Percentiles rank a stretch among this genome's conserved stretches.
Conservation (phyloP, 2,888 invertebrate genomes). For the Anthoptus insignis region DNA sequence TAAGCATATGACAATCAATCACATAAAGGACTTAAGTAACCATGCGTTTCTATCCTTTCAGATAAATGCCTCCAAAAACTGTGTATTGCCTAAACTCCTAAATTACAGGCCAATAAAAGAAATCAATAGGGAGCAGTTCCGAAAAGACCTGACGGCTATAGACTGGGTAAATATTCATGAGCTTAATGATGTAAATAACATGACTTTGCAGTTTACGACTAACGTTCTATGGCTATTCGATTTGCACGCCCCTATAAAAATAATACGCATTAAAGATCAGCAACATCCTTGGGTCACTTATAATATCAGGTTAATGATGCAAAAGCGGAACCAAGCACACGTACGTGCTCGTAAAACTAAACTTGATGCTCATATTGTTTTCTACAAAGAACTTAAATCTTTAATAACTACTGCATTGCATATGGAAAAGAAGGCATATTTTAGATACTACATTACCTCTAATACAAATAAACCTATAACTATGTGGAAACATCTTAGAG, state of each 20-base stretch:
- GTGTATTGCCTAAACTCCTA: no score
- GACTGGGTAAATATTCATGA: background rate
- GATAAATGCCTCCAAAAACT: no score
- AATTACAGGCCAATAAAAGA: background rate
- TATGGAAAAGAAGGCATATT: background rate
- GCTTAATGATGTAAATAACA: slow-evolving; percentile 10
- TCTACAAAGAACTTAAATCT: background rate
- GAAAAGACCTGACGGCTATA: background rate
- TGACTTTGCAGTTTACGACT: no score
- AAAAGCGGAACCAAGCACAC: background rate
- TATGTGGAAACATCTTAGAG: background rate
- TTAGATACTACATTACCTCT: background rate
- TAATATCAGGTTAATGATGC: background rate
- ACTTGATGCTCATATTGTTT: background rate
- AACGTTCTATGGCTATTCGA: background rate
- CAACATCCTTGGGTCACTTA: no score
- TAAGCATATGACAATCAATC: no score
- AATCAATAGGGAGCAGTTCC: background rate
- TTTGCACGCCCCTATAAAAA: background rate
- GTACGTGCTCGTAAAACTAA: background rate
- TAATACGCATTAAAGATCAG: background rate
- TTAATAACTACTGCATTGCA: background rate
- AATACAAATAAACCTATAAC: background rate
- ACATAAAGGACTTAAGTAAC: no score
- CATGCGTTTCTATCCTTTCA: no score